Conservation (phyloP, 2,797 vertebrate genomes). For the Hemibagrus guttatus region DNA sequence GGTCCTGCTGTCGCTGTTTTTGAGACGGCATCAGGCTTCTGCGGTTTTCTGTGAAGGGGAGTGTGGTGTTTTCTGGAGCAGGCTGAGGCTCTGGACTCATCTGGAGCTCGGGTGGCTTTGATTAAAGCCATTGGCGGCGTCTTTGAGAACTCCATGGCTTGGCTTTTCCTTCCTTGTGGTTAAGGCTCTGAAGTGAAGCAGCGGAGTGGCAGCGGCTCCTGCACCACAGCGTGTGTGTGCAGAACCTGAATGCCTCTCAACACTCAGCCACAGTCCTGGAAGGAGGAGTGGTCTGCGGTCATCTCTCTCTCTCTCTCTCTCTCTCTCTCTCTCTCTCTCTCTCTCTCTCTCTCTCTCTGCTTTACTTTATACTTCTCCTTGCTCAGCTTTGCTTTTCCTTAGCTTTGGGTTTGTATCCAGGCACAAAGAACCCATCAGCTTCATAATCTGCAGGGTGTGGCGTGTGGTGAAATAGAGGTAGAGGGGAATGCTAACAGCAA, state of each 20-base stretch:
- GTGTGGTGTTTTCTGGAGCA: constrained; percentile 25
- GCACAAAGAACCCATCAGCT: constrained; percentile 16
- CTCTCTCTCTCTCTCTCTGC: constrained; percentile 18
- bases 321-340: constrained; percentile 24
- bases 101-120: constrained; percentile 38
- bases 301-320: constrained; percentile 26
- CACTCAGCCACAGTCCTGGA: constrained; percentile 36
- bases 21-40: constrained; percentile 23
- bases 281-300: constrained; percentile 36
- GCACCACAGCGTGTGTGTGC: constrained; percentile 30
- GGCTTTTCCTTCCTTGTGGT: constrained; percentile 36
- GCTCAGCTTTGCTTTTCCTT: not conserved
- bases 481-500: not conserved
- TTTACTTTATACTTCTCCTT: constrained; percentile 17
- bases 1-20: constrained; percentile 3
- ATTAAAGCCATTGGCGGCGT: constrained; percentile 47
- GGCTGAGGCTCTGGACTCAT: constrained; percentile 34
- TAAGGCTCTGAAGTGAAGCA: constrained; percentile 29
- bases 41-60: constrained; percentile 36
- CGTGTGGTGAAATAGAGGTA: constrained; percentile 5
- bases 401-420: constrained; percentile 20
- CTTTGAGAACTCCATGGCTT: constrained; percentile 41
- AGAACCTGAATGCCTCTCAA: constrained; percentile 23
- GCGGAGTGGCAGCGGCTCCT: constrained; percentile 25
- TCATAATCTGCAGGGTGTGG: constrained; percentile 38